phyloP scores from a whole-genome alignment of 2,113 vertebrate species.

The Phoxinus phoxinus region DNA sequence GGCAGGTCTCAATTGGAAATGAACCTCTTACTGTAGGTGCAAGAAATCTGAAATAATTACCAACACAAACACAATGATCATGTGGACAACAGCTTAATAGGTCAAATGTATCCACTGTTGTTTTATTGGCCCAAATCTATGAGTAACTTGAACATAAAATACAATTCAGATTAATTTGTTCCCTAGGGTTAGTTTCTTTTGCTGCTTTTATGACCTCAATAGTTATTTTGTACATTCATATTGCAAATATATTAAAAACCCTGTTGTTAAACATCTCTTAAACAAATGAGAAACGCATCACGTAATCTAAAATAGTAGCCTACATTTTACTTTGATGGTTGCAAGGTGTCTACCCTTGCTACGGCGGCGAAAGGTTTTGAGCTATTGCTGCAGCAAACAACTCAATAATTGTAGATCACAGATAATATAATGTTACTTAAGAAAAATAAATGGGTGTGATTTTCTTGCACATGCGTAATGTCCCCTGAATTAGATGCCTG shows the following conservation, averaged over 20 bases:
- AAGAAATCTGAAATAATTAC: slow-evolving; percentile 34
- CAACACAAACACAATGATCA: slow-evolving; percentile 1
- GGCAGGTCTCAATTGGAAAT: slow-evolving; percentile 47
- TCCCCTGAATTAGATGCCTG: neutral
- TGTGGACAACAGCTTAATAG: neutral
- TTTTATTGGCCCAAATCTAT: neutral
- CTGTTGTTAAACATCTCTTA: neutral
- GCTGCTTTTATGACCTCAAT: neutral
- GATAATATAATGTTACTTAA: neutral
- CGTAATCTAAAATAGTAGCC: neutral
- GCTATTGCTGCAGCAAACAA: neutral
- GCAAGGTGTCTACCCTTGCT: too few relatives aligned
- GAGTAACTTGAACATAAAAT: neutral
- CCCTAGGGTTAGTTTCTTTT: neutral
- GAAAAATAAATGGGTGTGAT: neutral
- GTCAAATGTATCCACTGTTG: neutral
- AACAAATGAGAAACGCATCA: neutral
- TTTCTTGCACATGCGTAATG: slow-evolving; percentile 15
- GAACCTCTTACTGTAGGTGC: neutral
- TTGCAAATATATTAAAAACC: neutral
- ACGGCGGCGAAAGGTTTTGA: too few relatives aligned
- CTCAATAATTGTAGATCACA: neutral
- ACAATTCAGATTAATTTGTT: neutral
- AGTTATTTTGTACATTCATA: neutral
- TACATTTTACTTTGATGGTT: neutral